Base-by-base conservation (phyloP, 2,113 vertebrate genomes). In the Macheiramphus alcinus region DNA sequence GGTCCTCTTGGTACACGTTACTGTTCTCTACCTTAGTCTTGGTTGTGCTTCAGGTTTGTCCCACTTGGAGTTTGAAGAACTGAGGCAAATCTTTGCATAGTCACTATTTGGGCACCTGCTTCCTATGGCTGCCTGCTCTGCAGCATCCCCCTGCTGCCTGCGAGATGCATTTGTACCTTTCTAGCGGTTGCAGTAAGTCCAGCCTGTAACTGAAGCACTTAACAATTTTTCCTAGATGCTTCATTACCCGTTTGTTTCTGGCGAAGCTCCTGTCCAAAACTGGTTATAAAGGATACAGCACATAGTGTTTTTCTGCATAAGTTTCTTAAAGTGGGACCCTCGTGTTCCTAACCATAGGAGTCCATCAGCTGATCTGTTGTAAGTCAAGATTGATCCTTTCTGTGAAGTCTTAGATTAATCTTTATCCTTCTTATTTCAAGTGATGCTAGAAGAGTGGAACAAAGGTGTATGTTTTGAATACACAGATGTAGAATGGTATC, bases 221-320 rank as follows among this genome's bases (percentile, higher is more conserved):
- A 27, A 31, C 52, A 17, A 2, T n/a, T 72, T 61, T 43, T 68
- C 42, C 10, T 31, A 13, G 14, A 5, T 75, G 25, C 23, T 58
- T 86, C 16, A 2, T 40, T 19, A 59, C 25, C 45, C 0, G 0
- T 34, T 86, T 36, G 7, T 16, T 66, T 81, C 45, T 65, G 45
- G 26, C 26, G 9, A 47, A 86, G 26, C 45, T 76, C 10, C 31
- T 74, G 74, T 38, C 72, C 53, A 45, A 55, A 67, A 19, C 17
- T 26, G 18, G 5, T 27, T 70, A 5, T 34, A 10, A 70, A 58
- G 26, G 43, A 11, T 43, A 13, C 13, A 48, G 34, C 45, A 32
- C 1, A 0, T 7, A 0, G 4, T 36, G 50, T 2, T 16, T 87
- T 80, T 53, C 32, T 56, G 8, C 11, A 0, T 38, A 19, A 47